Evolutionary conservation across 2,113 vertebrate genomes (phyloP).

Genomic region (Caretta caretta): DNA sequence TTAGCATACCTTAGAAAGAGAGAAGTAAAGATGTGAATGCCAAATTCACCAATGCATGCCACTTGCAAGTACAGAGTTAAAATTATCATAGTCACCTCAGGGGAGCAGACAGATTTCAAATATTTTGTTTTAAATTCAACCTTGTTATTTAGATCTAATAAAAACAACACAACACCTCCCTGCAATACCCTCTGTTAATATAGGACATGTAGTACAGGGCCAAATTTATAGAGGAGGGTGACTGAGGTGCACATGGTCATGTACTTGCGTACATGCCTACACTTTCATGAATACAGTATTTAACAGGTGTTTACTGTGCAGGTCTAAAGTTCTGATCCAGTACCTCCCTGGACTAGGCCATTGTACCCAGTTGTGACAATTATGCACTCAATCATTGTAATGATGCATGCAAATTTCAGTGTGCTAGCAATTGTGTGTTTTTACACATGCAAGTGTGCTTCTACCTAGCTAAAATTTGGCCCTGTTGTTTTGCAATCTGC

Average conservation of each 20-base stretch:
- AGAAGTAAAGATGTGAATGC: neutral
- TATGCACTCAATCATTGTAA: neutral
- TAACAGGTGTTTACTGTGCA: neutral
- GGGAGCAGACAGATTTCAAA: neutral
- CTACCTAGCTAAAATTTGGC: neutral
- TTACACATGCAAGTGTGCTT: neutral
- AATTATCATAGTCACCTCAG: neutral
- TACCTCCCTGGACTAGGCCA: neutral
- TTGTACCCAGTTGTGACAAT: neutral
- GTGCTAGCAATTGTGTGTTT: neutral
- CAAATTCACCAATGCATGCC: neutral
- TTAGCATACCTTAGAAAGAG: conserved; percentile 3
- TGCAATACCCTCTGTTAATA: neutral
- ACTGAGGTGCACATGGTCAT: neutral
- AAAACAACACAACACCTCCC: neutral
- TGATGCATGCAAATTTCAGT: neutral
- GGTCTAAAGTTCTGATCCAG: neutral
- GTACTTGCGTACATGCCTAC: neutral
- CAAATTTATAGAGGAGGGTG: neutral
- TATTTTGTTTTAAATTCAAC: neutral
- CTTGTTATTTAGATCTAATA: neutral
- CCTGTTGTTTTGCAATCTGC: neutral
- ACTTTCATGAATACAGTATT: neutral
- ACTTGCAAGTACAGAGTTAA: neutral
- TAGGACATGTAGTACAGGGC: neutral